Percentiles rank a stretch among this genome's conserved stretches.
phyloP scores from a whole-genome alignment of 2,113 vertebrate species.

The Prochilodus magdalenae region DNA sequence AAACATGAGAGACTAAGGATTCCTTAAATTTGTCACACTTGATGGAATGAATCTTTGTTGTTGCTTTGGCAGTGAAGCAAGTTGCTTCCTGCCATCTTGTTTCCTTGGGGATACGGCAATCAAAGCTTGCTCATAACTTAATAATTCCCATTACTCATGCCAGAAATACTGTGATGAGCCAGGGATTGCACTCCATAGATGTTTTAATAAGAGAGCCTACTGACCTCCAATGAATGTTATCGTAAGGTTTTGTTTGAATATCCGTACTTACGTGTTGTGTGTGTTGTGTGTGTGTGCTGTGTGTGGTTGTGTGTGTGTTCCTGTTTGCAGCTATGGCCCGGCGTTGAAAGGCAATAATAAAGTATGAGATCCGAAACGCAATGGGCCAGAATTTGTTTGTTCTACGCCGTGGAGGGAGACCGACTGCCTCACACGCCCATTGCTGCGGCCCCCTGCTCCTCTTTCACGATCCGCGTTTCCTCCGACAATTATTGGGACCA shows the following conservation, averaged over 20 bases:
- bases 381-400: constrained; percentile 90
- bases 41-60: too few relatives aligned
- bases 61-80: too few relatives aligned
- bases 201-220: too few relatives aligned
- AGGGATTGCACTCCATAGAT: too few relatives aligned
- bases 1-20: too few relatives aligned
- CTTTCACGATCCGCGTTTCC: constrained; percentile 84
- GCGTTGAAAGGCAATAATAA: constrained; percentile 92
- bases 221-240: too few relatives aligned
- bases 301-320: too few relatives aligned
- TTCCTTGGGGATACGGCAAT: background rate
- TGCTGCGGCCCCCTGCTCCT: constrained; percentile 82
- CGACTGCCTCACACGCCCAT: constrained; percentile 84
- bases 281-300: too few relatives aligned
- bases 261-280: background rate
- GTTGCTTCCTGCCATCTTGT: too few relatives aligned
- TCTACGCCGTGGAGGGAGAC: constrained; percentile 89
- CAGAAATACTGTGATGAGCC: background rate
- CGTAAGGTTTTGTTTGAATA: background rate
- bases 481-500: constrained; percentile 84
- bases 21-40: too few relatives aligned
- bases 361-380: constrained; percentile 87
- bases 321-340: constrained; percentile 77
- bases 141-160: background rate
- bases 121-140: background rate